Conservation (phyloP, 1,140 invertebrate species). For the Zelostemma sp. region DNA sequence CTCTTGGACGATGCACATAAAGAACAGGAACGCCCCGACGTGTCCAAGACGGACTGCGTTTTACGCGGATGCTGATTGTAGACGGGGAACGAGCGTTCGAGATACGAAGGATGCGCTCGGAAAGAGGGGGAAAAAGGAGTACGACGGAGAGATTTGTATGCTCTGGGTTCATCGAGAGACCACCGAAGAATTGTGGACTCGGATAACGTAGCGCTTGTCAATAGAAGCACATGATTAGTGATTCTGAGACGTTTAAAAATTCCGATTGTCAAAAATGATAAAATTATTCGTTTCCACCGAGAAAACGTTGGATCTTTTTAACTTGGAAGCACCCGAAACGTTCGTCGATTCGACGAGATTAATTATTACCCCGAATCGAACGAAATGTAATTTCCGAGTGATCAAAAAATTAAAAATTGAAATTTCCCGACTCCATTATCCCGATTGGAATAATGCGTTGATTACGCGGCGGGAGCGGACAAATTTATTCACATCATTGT, state of each 20-base stretch:
- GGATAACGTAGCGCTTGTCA: conserved; percentile 47
- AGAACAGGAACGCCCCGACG: conserved; percentile 60
- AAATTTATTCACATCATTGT: too few species aligned
- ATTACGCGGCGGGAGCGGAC: too few species aligned
- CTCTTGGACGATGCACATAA: conserved; percentile 58
- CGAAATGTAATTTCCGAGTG: background rate
- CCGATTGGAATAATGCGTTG: background rate
- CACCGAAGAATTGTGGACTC: conserved; percentile 57
- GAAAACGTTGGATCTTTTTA: too few species aligned
- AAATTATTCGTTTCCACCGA: too few species aligned
- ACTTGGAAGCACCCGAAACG: too few species aligned
- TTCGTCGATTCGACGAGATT: too few species aligned
- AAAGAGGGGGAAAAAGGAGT: conserved; percentile 24
- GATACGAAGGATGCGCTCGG: conserved; percentile 25
- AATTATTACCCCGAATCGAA: too few species aligned
- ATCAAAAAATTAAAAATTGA: background rate
- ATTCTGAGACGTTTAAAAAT: conserved; percentile 22
- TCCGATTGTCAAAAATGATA: conserved; percentile 6
- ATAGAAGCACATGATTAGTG: conserved; percentile 38
- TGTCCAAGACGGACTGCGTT: conserved; percentile 62
- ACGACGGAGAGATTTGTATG: conserved; percentile 51
- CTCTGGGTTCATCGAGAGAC: conserved; percentile 52
- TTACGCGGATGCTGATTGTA: conserved; percentile 58
- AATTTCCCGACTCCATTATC: background rate
- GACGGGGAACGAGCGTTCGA: conserved; percentile 20